These are phyloP conservation scores for Pipistrellus kuhlii DNA, from an alignment of 2,797 vertebrate genomes.

Conservation along the genomic window DNA sequence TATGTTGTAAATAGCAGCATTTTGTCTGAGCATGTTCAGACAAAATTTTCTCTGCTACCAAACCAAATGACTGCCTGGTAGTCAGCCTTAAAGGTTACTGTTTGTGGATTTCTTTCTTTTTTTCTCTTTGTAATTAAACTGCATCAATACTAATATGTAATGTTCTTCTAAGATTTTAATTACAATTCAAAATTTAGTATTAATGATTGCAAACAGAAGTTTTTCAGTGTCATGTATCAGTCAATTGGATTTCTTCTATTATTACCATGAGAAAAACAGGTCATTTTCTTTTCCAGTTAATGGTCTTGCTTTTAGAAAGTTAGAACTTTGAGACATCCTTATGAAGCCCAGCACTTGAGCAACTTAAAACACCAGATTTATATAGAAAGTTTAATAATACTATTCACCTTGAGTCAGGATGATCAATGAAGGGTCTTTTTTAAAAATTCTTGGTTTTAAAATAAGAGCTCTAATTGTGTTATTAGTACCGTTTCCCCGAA, in stretches of 20 bases:
- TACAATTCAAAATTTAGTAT: slow-evolving; percentile 50
- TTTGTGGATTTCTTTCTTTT: background rate
- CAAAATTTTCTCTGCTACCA: slow-evolving; percentile 52
- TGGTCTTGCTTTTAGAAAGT: slow-evolving; percentile 51
- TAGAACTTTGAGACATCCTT: slow-evolving; percentile 18
- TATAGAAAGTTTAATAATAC: background rate
- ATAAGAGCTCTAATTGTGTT: background rate
- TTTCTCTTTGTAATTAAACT: slow-evolving; percentile 35
- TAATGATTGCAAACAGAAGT: slow-evolving; percentile 39
- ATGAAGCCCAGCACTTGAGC: background rate
- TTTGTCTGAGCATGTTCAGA: slow-evolving; percentile 54
- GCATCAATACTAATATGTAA: slow-evolving; percentile 29
- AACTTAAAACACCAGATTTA: background rate
- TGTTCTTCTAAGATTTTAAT: slow-evolving; percentile 56
- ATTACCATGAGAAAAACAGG: slow-evolving; percentile 6
- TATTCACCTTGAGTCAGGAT: background rate
- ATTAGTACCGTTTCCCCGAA: background rate
- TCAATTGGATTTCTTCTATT: slow-evolving; percentile 29
- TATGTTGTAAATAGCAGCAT: slow-evolving; percentile 4
- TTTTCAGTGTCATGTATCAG: background rate
- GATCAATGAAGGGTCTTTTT: background rate
- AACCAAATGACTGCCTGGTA: slow-evolving; percentile 47
- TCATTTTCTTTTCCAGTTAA: slow-evolving; percentile 43
- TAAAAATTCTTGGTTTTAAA: slow-evolving; percentile 55
- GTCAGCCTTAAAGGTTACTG: background rate